These are phyloP conservation scores for Carcinoscorpius rotundicauda DNA, from an alignment of 1,140 invertebrate species.

Conservation along the genomic window DNA sequence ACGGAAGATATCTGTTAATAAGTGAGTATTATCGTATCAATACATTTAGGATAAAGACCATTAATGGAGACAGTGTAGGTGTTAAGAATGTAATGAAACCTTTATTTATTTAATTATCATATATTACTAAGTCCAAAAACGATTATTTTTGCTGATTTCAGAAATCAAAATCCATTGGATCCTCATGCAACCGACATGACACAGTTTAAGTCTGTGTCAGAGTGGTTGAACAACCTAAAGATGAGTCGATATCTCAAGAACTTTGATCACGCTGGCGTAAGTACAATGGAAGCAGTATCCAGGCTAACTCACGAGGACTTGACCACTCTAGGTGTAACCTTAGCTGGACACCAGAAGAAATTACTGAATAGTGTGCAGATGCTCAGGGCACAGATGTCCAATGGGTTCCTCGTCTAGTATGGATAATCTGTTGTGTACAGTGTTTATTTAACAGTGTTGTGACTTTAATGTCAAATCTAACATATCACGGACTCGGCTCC, in stretches of 20 bases:
- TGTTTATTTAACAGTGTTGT: too few species aligned
- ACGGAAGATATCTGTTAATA: slow-evolving; percentile 73
- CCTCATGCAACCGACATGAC: slow-evolving; percentile 76
- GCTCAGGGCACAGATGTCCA: slow-evolving; percentile 73
- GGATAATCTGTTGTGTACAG: too few species aligned
- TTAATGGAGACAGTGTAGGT: too few species aligned
- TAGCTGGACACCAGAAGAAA: slow-evolving; percentile 97
- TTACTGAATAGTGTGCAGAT: slow-evolving; percentile 93
- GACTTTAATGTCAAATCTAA: too few species aligned
- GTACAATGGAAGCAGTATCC: slow-evolving; percentile 69
- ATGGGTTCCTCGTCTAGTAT: slow-evolving; percentile 71
- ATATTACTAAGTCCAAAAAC: slow-evolving; percentile 12
- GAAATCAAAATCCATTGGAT: slow-evolving; percentile 65
- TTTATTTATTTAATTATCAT: slow-evolving; percentile 9
- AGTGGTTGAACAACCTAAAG: slow-evolving; percentile 91
- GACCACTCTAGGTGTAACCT: slow-evolving; percentile 75
- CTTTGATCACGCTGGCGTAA: slow-evolving; percentile 75
- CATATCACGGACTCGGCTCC: too few species aligned
- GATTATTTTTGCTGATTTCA: slow-evolving; percentile 28
- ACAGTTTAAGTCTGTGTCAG: slow-evolving; percentile 78
- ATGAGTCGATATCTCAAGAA: slow-evolving; percentile 93
- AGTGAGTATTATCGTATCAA: slow-evolving; percentile 38
- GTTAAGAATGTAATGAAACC: neutral
- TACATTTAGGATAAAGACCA: too few species aligned
- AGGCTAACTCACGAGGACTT: slow-evolving; percentile 80